Conservation (phyloP, 2,797 vertebrate genomes). For the Emys orbicularis region DNA sequence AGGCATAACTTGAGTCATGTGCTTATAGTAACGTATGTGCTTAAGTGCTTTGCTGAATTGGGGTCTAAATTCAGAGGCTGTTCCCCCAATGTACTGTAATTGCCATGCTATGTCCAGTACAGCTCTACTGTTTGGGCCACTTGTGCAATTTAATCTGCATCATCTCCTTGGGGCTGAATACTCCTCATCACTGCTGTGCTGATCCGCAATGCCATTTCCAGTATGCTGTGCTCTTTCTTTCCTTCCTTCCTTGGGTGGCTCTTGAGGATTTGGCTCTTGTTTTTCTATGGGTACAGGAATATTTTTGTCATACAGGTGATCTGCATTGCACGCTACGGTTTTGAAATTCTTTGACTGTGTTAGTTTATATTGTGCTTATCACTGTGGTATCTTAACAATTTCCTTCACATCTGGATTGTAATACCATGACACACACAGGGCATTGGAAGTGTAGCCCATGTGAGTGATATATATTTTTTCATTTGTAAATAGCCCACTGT, state of each 20-base stretch:
- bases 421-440: fast-evolving
- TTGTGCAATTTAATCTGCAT: no score
- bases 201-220: not conserved
- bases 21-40: not conserved
- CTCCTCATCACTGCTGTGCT: not conserved
- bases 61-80: not conserved
- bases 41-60: not conserved
- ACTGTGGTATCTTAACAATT: not conserved
- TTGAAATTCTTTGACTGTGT: fast-evolving
- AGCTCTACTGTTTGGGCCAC: no score
- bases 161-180: no score
- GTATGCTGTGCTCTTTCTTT: not conserved
- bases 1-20: not conserved
- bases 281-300: no score
- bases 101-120: no score
- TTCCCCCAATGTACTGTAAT: fast-evolving
- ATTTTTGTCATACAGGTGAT: fast-evolving
- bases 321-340: fast-evolving
- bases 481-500: not conserved
- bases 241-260: not conserved
- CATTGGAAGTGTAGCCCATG: fast-evolving
- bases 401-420: fast-evolving
- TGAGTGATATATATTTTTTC: not conserved
- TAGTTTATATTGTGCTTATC: not conserved
- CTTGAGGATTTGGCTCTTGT: not conserved